These are phyloP conservation scores for Umimayanthus kanabou DNA, from an alignment of 92 coral and sea anemone genomes.

Conservation along the genomic window DNA sequence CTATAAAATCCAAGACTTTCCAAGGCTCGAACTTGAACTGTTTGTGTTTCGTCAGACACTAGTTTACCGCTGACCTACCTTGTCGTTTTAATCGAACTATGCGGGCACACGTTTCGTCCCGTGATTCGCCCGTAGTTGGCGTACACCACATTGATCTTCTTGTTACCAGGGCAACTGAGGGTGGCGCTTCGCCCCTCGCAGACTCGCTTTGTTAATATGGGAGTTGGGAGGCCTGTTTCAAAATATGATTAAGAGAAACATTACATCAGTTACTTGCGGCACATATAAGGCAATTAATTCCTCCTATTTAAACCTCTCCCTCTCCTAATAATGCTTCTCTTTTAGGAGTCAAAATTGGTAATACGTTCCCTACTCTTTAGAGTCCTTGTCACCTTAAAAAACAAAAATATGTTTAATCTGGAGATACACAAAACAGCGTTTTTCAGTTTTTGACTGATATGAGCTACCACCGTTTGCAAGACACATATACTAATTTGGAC, in stretches of 20 bases:
- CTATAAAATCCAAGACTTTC: neutral
- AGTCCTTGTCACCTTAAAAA: too few relatives aligned
- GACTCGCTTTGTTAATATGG: constrained; percentile 24
- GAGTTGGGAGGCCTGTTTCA: neutral
- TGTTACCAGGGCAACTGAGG: constrained; percentile 44
- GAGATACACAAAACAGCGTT: too few relatives aligned
- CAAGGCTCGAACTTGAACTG: neutral
- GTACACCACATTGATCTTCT: constrained; percentile 44
- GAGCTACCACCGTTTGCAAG: too few relatives aligned
- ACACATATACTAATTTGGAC: too few relatives aligned
- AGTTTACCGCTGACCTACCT: constrained; percentile 4
- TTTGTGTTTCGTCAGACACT: neutral
- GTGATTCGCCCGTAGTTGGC: constrained; percentile 58
- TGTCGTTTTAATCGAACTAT: constrained; percentile 44
- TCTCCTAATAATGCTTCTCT: too few relatives aligned
- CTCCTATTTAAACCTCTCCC: too few relatives aligned
- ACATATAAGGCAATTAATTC: too few relatives aligned
- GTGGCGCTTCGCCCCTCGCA: constrained; percentile 42
- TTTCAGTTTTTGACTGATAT: too few relatives aligned
- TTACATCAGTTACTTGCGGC: neutral
- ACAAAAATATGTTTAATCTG: too few relatives aligned
- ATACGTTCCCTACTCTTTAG: too few relatives aligned
- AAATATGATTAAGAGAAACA: neutral
- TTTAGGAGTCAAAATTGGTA: too few relatives aligned
- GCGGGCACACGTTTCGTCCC: constrained; percentile 50